Evolutionary conservation across 2,888 invertebrate genomes (phyloP).

Genomic region (Nomada ruficornis): DNA sequence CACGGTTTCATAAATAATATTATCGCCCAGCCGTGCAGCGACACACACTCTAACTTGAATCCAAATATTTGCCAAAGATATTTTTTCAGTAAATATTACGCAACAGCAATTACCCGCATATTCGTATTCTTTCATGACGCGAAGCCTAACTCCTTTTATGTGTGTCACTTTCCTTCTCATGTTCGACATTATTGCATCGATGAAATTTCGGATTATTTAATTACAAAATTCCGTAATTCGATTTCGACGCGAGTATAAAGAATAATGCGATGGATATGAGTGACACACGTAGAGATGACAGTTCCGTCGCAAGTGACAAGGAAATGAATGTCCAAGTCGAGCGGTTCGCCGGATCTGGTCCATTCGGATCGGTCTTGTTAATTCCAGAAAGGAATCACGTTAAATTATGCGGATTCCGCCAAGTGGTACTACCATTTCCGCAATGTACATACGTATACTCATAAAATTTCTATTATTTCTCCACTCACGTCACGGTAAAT

Average conservation of each 20-base stretch:
- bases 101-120: neutral
- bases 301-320: constrained; percentile 17
- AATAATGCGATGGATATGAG: neutral
- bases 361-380: constrained; percentile 59
- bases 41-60: neutral
- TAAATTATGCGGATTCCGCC: constrained; percentile 61
- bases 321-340: constrained; percentile 37
- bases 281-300: neutral
- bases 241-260: neutral
- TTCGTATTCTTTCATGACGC: too few species aligned
- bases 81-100: constrained; percentile 24
- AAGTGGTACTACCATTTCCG: constrained; percentile 30
- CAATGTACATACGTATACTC: neutral
- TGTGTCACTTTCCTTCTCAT: neutral
- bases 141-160: neutral
- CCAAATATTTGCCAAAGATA: constrained; percentile 30
- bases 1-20: constrained; percentile 13
- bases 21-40: neutral
- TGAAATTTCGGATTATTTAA: too few species aligned
- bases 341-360: constrained; percentile 60
- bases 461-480: too few species aligned
- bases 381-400: constrained; percentile 62
- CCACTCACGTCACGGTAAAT: too few species aligned
- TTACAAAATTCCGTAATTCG: neutral
- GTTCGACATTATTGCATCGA: too few species aligned